phyloP scores from a whole-genome alignment of 2,797 vertebrate genomes.

The Gobionotothen gibberifrons region DNA sequence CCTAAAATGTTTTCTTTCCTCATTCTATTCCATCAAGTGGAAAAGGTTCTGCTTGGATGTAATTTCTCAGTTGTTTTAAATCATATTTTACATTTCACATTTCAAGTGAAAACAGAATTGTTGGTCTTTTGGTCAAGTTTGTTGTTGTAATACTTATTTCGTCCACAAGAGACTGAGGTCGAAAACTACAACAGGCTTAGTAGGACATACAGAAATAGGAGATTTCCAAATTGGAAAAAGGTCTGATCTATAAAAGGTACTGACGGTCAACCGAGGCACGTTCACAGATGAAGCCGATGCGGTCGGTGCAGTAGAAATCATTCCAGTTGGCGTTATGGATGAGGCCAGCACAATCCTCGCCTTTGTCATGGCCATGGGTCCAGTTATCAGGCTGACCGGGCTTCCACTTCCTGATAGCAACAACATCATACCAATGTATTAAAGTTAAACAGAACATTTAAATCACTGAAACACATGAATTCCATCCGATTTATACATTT shows the following conservation, averaged over 20 bases:
- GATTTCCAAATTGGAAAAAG: not conserved
- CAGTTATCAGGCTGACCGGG: conserved; percentile 97
- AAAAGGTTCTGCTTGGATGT: no score
- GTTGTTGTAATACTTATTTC: no score
- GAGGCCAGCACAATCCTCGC: conserved; percentile 95
- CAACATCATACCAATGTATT: conserved; percentile 2
- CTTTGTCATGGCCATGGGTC: conserved; percentile 88
- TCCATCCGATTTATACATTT: not conserved
- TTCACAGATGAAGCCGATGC: conserved; percentile 95
- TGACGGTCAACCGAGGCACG: conserved; percentile 86
- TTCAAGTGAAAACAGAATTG: not conserved
- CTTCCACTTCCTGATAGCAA: conserved; percentile 92
- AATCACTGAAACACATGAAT: not conserved
- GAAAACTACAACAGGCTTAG: not conserved
- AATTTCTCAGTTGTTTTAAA: no score
- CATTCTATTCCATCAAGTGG: no score
- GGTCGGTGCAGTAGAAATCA: conserved; percentile 95
- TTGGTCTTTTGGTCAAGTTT: no score
- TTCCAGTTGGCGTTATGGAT: conserved; percentile 94
- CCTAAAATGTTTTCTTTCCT: no score
- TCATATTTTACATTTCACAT: no score
- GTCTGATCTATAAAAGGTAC: conserved; percentile 39
- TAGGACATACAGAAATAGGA: not conserved
- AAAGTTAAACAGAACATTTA: not conserved
- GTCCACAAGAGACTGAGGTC: no score